These are phyloP conservation scores for Tetramorium bicarinatum DNA, from an alignment of 2,888 invertebrate genomes.

Conservation along the genomic window DNA sequence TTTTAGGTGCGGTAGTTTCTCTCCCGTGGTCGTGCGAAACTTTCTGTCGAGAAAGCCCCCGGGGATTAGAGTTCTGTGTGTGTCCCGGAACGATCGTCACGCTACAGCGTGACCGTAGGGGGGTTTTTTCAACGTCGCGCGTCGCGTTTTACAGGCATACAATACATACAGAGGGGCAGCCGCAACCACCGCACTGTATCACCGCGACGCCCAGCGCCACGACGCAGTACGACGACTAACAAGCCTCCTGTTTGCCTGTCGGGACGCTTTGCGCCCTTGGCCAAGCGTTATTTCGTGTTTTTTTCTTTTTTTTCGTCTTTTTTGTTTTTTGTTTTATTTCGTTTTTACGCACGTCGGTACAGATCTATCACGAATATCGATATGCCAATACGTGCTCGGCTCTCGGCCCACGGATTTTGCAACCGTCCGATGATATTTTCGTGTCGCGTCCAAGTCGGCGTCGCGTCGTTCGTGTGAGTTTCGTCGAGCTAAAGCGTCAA, in stretches of 20 bases:
- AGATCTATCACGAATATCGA: conserved; percentile 50
- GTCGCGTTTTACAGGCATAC: conserved; percentile 78
- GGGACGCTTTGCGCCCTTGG: conserved; percentile 65
- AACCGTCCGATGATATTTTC: conserved; percentile 20
- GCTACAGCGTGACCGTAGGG: conserved; percentile 74
- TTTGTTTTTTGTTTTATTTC: conserved; percentile 46
- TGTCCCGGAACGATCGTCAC: conserved; percentile 78
- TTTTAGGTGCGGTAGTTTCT: conserved; percentile 84
- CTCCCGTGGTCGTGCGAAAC: conserved; percentile 84
- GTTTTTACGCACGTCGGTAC: conserved; percentile 47
- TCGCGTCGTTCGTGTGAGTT: conserved; percentile 28
- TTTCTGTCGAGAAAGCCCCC: conserved; percentile 84
- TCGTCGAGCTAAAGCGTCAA: conserved; percentile 37
- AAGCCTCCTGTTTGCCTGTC: conserved; percentile 78
- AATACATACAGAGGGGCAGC: conserved; percentile 78
- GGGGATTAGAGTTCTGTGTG: conserved; percentile 81
- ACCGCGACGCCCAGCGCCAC: conserved; percentile 85
- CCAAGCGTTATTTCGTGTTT: conserved; percentile 46
- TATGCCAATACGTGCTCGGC: conserved; percentile 59
- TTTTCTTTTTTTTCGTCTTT: conserved; percentile 14
- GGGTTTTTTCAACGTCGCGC: conserved; percentile 74
- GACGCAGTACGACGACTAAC: conserved; percentile 86
- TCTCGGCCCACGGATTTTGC: conserved; percentile 42
- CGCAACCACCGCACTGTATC: conserved; percentile 86
- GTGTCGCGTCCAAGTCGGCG: conserved; percentile 27